These are phyloP conservation scores for Silurus lanzhouensis DNA, from an alignment of 2,797 vertebrate genomes.

Conservation along the genomic window DNA sequence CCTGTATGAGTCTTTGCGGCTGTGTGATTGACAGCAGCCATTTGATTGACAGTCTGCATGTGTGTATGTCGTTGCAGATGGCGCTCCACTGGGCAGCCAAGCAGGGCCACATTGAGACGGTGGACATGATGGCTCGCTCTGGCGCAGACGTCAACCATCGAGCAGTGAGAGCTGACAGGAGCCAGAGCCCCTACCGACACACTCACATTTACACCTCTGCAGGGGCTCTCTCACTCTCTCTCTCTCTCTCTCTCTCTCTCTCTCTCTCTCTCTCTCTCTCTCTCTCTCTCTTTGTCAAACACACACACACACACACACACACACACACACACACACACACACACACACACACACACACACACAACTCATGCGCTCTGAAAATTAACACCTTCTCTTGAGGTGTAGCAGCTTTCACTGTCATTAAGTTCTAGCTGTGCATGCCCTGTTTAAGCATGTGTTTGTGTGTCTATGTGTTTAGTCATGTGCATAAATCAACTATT, in stretches of 20 bases:
- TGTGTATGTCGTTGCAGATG: conserved; percentile 69
- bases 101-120: conserved; percentile 74
- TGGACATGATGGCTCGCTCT: conserved; percentile 75
- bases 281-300: conserved; percentile 3
- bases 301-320: conserved; percentile 21
- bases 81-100: conserved; percentile 79
- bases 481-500: conserved; percentile 41
- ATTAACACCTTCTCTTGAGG: conserved; percentile 38
- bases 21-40: conserved; percentile 66
- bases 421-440: conserved; percentile 19
- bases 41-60: conserved; percentile 51
- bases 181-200: conserved; percentile 66
- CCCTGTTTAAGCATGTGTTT: conserved; percentile 27
- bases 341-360: conserved; percentile 21
- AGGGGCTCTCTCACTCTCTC: conserved; percentile 33
- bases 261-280: conserved; percentile 21
- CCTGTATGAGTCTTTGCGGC: neutral
- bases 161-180: conserved; percentile 77
- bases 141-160: conserved; percentile 78
- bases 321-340: conserved; percentile 23
- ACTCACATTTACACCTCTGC: conserved; percentile 67
- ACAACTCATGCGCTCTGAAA: conserved; percentile 30
- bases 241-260: conserved; percentile 10
- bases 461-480: conserved; percentile 19
- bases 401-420: conserved; percentile 25